Base-by-base conservation (phyloP, 2,888 invertebrate genomes). In the Xiphydria camelus region DNA sequence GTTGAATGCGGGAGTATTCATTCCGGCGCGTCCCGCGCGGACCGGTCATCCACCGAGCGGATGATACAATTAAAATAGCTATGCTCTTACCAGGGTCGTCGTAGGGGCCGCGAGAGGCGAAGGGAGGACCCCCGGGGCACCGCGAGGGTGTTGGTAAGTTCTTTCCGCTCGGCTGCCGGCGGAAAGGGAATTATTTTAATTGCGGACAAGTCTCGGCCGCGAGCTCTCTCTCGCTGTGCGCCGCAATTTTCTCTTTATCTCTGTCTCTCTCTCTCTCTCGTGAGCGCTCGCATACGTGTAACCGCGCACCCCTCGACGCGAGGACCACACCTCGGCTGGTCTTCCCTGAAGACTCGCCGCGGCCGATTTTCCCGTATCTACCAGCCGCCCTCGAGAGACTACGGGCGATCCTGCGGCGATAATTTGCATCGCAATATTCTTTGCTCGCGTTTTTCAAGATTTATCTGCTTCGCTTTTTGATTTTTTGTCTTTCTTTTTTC, bases 131-230 rank as follows among this genome's bases (percentile, higher is more conserved):
- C 59, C 57, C 55, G 51, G 59, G 49, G 40, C 40, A 47, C 45
- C 61, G 62, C 60, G 63, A 66, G 71, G 70, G 68, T 66, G 69
- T 71, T 69, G 70, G 68, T 72, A 75, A 75, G 70, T 74, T 75
- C 75, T 75, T 75, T 75, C 73, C 75, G 75, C 75, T 74, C 66
- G 74, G 73, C 72, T 75, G 74, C 72, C 69, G 66, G 61, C 73
- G 71, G 75, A 75, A 74, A 75, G 75, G 74, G 75, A 75, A 75
- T 75, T 75, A 75, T 75, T 75, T 75, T 75, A 75, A 75, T 75
- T 75, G 74, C 75, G 74, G 73, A 69, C 73, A 73, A n/a, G 73
- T 70, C 69, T 69, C 73, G 73, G 64, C 68, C 69, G 67, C 70
- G 67, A 64, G 41, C 43, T 49, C 49, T 47, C 40, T 46, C 48